Conservation (phyloP, 1,140 invertebrate species). For the Caenorhabditis tropicalis region DNA sequence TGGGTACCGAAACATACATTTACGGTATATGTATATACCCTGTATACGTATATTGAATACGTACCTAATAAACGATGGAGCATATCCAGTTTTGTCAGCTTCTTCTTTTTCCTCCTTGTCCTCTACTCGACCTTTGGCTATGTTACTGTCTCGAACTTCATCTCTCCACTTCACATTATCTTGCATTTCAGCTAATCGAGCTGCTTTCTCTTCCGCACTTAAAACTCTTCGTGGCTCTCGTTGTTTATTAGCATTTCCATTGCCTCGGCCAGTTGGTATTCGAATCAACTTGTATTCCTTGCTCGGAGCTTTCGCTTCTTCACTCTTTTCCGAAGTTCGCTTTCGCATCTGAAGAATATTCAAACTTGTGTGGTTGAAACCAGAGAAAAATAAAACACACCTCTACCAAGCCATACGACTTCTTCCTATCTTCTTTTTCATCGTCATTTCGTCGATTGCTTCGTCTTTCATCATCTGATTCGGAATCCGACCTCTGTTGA, state of each 20-base stretch:
- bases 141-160: conserved; percentile 7
- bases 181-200: conserved; percentile 41
- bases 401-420: conserved; percentile 20
- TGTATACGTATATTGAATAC: neutral
- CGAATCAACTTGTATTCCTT: conserved; percentile 5
- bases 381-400: neutral
- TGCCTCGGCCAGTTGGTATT: neutral
- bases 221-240: conserved; percentile 20
- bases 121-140: neutral
- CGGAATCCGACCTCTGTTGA: neutral
- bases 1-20: no score
- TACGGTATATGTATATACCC: no score
- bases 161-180: conserved; percentile 49
- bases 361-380: neutral
- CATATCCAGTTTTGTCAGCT: conserved; percentile 43
- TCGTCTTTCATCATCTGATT: neutral
- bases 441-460: neutral
- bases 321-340: neutral
- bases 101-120: conserved; percentile 52
- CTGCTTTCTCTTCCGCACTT: conserved; percentile 49
- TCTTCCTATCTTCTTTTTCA: neutral
- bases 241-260: neutral
- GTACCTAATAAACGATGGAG: conserved; percentile 49
- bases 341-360: conserved; percentile 1
- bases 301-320: neutral